Evolutionary conservation across 2,797 vertebrate genomes (phyloP).

Genomic region (Heterohyrax brucei): DNA sequence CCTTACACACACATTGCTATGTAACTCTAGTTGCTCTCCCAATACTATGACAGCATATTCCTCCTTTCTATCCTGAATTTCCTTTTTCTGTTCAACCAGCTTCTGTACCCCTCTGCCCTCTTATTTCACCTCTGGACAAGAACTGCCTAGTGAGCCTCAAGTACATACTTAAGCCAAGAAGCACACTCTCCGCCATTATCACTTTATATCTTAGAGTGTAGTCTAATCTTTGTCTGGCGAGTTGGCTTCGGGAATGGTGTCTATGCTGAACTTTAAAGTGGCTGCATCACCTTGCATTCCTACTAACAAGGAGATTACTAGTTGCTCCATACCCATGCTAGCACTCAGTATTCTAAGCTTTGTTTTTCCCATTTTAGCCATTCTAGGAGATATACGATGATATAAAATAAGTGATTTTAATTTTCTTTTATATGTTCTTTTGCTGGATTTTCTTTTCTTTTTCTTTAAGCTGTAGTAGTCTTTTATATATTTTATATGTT

Average conservation of each 20-base stretch:
- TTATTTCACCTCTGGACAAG: too few species aligned
- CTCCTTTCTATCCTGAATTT: too few species aligned
- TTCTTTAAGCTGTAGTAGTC: conserved; percentile 22
- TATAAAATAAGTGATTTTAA: conserved; percentile 40
- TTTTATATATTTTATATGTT: background rate
- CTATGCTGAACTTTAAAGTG: background rate
- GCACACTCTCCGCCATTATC: too few species aligned
- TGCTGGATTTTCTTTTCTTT: background rate
- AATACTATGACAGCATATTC: too few species aligned
- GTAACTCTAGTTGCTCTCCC: too few species aligned
- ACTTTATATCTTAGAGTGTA: too few species aligned
- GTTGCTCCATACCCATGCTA: background rate
- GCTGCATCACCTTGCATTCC: background rate
- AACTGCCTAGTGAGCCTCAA: too few species aligned
- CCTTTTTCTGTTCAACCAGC: too few species aligned
- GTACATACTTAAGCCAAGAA: too few species aligned
- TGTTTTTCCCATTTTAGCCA: conserved; percentile 13
- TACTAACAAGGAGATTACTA: conserved; percentile 18
- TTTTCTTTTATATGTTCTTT: conserved; percentile 32
- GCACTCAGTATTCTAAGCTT: background rate
- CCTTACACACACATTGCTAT: too few species aligned
- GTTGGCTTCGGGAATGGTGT: background rate
- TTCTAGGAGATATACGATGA: background rate
- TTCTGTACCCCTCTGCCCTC: too few species aligned
- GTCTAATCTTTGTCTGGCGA: too few species aligned